phyloP scores from a whole-genome alignment of 2,888 invertebrate genomes.

The Selenia dentaria region DNA sequence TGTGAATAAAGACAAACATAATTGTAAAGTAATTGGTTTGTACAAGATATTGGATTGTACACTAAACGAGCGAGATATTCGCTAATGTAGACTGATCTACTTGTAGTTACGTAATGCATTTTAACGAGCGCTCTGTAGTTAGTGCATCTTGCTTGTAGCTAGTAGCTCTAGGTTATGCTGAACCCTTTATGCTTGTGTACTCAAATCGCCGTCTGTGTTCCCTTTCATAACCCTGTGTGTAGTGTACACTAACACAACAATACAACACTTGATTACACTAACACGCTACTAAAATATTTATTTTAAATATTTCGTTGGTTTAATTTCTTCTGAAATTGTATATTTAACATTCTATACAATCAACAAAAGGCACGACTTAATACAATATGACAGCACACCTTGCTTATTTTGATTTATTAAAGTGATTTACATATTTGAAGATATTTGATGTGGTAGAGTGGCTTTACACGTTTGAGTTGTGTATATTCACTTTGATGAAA shows the following conservation, averaged over 20 bases:
- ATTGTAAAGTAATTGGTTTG: conserved; percentile 15
- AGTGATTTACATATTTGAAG: conserved; percentile 50
- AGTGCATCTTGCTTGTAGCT: conserved; percentile 75
- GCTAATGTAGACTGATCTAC: conserved; percentile 49
- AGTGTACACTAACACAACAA: conserved; percentile 73
- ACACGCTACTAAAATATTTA: conserved; percentile 67
- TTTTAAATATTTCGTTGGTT: conserved; percentile 56
- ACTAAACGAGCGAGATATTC: conserved; percentile 65
- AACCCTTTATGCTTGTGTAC: conserved; percentile 79
- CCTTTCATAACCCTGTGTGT: conserved; percentile 65
- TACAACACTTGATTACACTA: conserved; percentile 72
- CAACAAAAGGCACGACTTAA: conserved; percentile 65
- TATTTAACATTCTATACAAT: conserved; percentile 63
- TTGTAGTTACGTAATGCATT: conserved; percentile 58
- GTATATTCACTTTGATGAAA: conserved; percentile 48
- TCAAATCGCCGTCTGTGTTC: conserved; percentile 77
- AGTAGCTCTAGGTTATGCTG: conserved; percentile 62
- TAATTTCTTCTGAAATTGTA: conserved; percentile 53
- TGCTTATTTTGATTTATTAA: conserved; percentile 70
- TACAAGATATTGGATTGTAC: conserved; percentile 3
- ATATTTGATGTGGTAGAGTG: conserved; percentile 77
- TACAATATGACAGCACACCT: conserved; percentile 82
- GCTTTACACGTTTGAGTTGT: conserved; percentile 33
- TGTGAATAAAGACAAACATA: conserved; percentile 49
- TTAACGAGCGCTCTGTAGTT: conserved; percentile 71